Percentiles rank a stretch among this genome's conserved stretches.
Conservation (phyloP, 2,113 vertebrate genomes). For the Manacus vitellinus region DNA sequence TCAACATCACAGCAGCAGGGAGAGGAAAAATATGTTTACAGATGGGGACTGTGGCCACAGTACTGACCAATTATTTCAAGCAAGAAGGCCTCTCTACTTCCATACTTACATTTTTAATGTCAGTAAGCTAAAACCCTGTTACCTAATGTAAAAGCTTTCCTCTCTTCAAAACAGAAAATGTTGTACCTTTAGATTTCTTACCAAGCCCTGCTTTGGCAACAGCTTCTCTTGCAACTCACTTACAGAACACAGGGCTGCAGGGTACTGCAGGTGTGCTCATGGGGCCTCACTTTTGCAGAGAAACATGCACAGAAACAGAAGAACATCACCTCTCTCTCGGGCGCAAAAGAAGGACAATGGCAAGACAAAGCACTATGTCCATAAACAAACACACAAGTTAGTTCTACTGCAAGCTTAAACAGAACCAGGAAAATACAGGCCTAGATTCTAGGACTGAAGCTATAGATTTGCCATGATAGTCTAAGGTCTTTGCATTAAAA, state of each 20-base stretch:
- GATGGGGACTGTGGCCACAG: neutral
- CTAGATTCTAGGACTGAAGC: neutral
- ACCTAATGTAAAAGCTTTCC: neutral
- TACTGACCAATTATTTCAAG: neutral
- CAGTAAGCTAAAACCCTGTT: neutral
- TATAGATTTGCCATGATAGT: neutral
- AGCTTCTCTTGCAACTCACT: neutral
- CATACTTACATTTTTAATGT: neutral
- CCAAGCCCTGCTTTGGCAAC: neutral
- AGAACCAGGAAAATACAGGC: neutral
- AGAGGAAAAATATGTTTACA: neutral
- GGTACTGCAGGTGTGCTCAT: neutral
- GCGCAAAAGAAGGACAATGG: neutral
- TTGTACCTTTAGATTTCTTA: neutral
- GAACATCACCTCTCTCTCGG: neutral
- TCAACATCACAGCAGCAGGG: rapidly evolving
- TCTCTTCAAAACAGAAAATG: neutral
- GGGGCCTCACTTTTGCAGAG: neutral
- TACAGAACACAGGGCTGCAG: neutral
- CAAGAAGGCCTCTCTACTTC: neutral
- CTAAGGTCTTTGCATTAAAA: neutral
- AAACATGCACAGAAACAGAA: neutral
- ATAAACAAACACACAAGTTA: neutral
- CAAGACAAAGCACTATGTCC: neutral
- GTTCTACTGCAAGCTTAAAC: neutral